These are phyloP conservation scores for Amphilophus citrinellus DNA, from an alignment of 2,113 vertebrate genomes.

Conservation along the genomic window DNA sequence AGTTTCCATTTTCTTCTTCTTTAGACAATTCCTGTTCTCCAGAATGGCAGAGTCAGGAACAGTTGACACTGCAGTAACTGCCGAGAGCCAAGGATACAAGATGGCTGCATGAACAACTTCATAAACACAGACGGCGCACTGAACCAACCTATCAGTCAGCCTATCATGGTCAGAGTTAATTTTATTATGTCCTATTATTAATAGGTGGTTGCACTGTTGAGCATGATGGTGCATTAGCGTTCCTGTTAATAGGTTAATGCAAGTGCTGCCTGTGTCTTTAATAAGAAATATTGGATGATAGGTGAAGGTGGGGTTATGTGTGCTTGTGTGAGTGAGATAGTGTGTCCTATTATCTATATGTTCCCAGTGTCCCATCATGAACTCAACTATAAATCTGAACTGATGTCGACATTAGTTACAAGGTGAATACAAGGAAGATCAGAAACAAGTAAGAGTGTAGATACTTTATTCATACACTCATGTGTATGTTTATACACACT, in stretches of 20 bases:
- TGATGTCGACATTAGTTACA: conserved; percentile 42
- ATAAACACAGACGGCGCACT: conserved; percentile 9
- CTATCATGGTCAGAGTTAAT: conserved; percentile 7
- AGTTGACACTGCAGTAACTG: neutral
- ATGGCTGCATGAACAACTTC: neutral
- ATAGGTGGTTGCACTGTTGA: conserved; percentile 18
- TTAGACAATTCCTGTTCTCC: conserved; percentile 38
- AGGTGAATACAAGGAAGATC: conserved; percentile 37
- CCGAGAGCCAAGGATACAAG: neutral
- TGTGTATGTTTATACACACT: neutral
- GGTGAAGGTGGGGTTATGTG: conserved; percentile 45
- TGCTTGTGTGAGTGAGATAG: neutral
- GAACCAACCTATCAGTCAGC: neutral
- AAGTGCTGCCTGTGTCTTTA: conserved; percentile 37
- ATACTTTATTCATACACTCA: neutral
- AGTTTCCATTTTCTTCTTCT: conserved; percentile 37
- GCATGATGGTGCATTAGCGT: conserved; percentile 36
- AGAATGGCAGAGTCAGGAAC: conserved; percentile 5
- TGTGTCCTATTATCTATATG: conserved; percentile 31
- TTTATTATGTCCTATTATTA: conserved; percentile 26
- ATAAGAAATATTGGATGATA: conserved; percentile 32
- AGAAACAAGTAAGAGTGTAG: conserved; percentile 9
- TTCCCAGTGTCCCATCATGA: conserved; percentile 33
- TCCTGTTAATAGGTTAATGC: conserved; percentile 30
- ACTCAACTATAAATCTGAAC: conserved; percentile 70